Base-by-base conservation (phyloP, 2,797 vertebrate genomes). In the Pelochelys cantorii region DNA sequence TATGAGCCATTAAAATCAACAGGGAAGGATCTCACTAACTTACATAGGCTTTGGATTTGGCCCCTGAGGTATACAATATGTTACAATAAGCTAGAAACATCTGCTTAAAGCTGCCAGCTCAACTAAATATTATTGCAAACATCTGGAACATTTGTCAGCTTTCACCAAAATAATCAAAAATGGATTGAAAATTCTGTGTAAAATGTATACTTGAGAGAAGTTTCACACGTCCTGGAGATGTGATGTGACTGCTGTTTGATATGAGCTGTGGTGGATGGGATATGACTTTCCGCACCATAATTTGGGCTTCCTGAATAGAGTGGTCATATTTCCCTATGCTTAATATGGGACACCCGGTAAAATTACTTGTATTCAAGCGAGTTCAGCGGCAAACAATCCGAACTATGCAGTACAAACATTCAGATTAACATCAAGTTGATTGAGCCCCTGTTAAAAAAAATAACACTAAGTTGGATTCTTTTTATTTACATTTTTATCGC, bases 1-100 rank as follows among this genome's bases (percentile, higher is more conserved):
- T 79, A 31, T 87, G 84, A 85, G 85, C 86, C 62, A 87, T 48
- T 75, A 90, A 88, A 89, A 93, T 90, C 90, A 96, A 90, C 84
- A 92, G 55, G 77, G 89, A 92, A 95, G 90, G 87, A 85, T 90
- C 85, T 91, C 80, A 78, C 84, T 95, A 92, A 87, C 88, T 87
- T 94, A 87, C 90, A 83, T 90, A 62, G 82, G 87, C 86, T 80
- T 92, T 53, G 74, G 84, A 78, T 82, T 84, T n/a, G 65, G 52
- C 80, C 83, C 93, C 83, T 0, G 7, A 60, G 79, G 62, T 71
- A 84, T 84, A 86, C 88, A 89, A 18, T 74, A 84, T 55, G 34
- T 85, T 65, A 60, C 15, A 29, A 37, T 48, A 90, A 87, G 55
- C 83, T 89, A 89, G 89, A 87, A 92, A 79, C 48, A 10, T 37